Evolutionary conservation across 2,797 vertebrate genomes (phyloP), one percentile per base, ranked within the genome.

Genomic region (Bradypodion ventrale): DNA sequence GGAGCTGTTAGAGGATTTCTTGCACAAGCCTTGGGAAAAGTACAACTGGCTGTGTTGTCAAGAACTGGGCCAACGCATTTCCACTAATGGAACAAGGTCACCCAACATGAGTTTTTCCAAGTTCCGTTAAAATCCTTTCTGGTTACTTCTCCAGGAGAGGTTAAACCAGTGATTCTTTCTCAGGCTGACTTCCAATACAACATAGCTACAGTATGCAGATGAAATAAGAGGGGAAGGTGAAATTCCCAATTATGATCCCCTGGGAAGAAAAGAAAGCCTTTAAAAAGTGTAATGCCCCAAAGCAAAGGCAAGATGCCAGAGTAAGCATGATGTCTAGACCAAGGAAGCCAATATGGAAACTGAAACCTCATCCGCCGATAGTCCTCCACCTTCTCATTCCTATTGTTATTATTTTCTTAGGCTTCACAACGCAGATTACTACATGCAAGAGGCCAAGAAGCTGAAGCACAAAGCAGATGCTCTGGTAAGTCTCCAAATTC

Each of bases 381-480:
- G 25, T 70, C 12, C 35, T 69, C 21, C 29, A 27, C 23, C 42
- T 72, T 52, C 10, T 32, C 40, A 35, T 25, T 23, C 0, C 32
- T 66, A 15, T 66, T 80, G 21, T 75, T 74, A 10, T 83, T 76
- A 12, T 76, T n/a, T 95, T 83, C 89, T 82, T 82, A 99, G 98
- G 90, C 96, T 98, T 92, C 98, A 98, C 94, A 98, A 96, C 89
- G 98, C 98, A 15, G 98, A 99, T 95, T 98, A 97, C 96, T 98
- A 99, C 94, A 99, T 99, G 98, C 98, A 99, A 93, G 98, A 99
- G 87, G 98, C 98, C 90, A 99, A 99, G 96, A 98, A 97, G 91
- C 94, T 99, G 84, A 99, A 99, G 95, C 98, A 99, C 96, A 99
- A 99, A 96, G 98, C 98, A 42, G 98, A 99, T 75, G 98, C 98